A percentile compares a stretch with the other conserved stretches of the same genome.
These are phyloP conservation scores for Dasyornis broadbenti DNA, from an alignment of 2,113 vertebrate genomes.

Conservation along the genomic window DNA sequence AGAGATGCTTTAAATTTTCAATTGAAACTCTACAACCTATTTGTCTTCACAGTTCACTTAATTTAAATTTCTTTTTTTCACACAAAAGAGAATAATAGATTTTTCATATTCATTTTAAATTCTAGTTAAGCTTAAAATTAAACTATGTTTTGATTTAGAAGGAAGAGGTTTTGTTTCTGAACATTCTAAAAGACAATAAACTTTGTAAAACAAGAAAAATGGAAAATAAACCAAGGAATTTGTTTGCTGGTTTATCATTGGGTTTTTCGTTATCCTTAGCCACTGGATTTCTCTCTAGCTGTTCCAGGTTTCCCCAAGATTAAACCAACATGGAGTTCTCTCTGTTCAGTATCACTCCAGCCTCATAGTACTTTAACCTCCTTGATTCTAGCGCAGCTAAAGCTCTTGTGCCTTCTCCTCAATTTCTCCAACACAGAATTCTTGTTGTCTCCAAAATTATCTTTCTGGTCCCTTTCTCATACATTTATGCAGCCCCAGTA, in stretches of 20 bases:
- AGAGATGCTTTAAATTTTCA: not conserved
- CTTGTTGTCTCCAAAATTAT: not conserved
- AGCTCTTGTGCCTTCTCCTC: not conserved
- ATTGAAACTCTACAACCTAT: not conserved
- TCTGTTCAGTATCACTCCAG: not conserved
- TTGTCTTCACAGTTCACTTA: not conserved
- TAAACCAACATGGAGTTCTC: not conserved
- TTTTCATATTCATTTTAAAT: not conserved
- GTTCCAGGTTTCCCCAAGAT: not conserved
- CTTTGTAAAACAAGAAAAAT: not conserved
- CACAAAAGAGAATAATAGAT: not conserved
- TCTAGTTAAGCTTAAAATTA: not conserved
- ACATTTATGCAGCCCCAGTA: not conserved
- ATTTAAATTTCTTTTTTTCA: not conserved
- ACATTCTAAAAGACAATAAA: not conserved
- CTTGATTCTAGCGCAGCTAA: not conserved
- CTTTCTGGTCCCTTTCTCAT: not conserved
- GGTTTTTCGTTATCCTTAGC: not conserved
- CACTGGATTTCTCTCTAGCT: not conserved
- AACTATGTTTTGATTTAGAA: not conserved
- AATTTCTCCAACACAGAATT: not conserved
- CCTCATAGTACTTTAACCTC: not conserved
- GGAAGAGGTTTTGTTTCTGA: not conserved
- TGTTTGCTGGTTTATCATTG: fast-evolving
- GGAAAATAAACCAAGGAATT: not conserved